Percentiles rank a stretch among this genome's conserved stretches.
These are phyloP conservation scores for Cisticola juncidis DNA, from an alignment of 2,113 vertebrate species.

Conservation along the genomic window DNA sequence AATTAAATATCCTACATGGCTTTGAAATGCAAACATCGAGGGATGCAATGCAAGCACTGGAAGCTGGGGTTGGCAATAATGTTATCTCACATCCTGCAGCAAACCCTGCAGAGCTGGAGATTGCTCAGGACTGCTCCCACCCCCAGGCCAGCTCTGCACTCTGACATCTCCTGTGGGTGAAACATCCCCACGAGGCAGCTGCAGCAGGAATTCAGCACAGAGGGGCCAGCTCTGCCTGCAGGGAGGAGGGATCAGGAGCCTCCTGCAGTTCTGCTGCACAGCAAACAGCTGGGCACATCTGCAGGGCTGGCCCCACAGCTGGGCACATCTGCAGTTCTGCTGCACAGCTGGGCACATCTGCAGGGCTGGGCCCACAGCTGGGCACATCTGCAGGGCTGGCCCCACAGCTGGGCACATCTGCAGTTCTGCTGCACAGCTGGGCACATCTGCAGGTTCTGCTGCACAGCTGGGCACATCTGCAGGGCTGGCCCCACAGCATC, in stretches of 20 bases:
- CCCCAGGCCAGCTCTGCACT: background rate
- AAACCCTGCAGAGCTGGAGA: background rate
- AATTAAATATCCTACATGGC: background rate
- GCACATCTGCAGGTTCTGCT: too few relatives aligned
- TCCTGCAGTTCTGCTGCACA: background rate
- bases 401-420: too few relatives aligned
- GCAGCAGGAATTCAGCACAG: background rate
- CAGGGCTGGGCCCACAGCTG: too few relatives aligned
- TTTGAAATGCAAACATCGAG: background rate
- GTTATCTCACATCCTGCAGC: background rate
- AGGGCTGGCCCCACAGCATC: too few relatives aligned
- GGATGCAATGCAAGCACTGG: background rate
- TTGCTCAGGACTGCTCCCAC: background rate
- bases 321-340: too few relatives aligned
- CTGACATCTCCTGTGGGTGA: background rate
- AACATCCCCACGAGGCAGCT: background rate
- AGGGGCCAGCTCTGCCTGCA: rapidly evolving
- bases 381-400: too few relatives aligned
- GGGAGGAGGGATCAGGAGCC: background rate
- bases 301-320: background rate
- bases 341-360: too few relatives aligned
- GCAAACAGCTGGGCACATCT: background rate
- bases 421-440: too few relatives aligned
- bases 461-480: too few relatives aligned
- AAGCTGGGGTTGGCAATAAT: background rate